phyloP scores from a whole-genome alignment of 1,140 invertebrate species.

The Lysiphlebus fabarum region DNA sequence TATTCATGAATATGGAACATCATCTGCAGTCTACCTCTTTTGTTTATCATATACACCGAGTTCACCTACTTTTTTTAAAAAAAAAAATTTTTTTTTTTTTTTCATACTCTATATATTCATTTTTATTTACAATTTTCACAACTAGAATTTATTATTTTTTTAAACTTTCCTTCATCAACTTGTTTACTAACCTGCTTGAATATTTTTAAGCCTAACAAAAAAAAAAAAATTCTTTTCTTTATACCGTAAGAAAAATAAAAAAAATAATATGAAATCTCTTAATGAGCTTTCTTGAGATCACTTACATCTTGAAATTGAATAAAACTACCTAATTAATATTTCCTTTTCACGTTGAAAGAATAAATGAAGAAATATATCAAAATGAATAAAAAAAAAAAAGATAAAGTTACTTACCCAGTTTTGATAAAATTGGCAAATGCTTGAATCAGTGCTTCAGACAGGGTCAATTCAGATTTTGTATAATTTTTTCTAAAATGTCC shows the following conservation, averaged over 20 bases:
- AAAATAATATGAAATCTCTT: too few species aligned
- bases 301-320: too few species aligned
- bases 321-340: too few species aligned
- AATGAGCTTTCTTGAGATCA: too few species aligned
- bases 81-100: too few species aligned
- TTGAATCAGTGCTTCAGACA: constrained; percentile 84
- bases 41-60: constrained; percentile 2
- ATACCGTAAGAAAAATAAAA: too few species aligned
- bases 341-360: neutral
- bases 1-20: constrained; percentile 24
- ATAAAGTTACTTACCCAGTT: constrained; percentile 78
- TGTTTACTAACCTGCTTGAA: neutral
- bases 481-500: constrained; percentile 78
- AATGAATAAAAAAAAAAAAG: neutral
- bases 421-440: constrained; percentile 88
- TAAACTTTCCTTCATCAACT: neutral
- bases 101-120: neutral
- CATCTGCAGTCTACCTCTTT: constrained; percentile 1
- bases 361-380: neutral
- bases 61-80: constrained; percentile 15
- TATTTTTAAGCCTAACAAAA: neutral
- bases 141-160: neutral
- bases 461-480: constrained; percentile 72
- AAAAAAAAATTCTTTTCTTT: too few species aligned
- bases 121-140: neutral